Percentiles rank a stretch among this genome's conserved stretches.
phyloP scores from a whole-genome alignment of 2,888 invertebrate genomes.

The Drosophila meridiana region DNA sequence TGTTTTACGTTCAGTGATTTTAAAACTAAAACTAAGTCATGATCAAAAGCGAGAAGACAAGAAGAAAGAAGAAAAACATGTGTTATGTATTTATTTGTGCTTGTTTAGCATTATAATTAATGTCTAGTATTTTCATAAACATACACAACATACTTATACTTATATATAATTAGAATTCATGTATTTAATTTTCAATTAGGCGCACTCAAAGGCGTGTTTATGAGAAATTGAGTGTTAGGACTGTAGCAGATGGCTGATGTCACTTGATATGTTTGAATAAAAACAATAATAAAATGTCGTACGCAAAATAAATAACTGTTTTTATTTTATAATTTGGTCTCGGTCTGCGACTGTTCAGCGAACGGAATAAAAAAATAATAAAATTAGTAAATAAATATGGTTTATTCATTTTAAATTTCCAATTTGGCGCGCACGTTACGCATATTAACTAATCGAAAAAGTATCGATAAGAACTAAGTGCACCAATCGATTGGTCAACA shows the following conservation, averaged over 20 bases:
- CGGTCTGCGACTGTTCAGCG: neutral
- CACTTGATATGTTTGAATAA: constrained; percentile 58
- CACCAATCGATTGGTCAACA: neutral
- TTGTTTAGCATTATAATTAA: constrained; percentile 60
- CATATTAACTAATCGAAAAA: neutral
- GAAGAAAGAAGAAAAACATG: constrained; percentile 27
- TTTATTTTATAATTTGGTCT: neutral
- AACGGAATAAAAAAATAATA: too few relatives aligned
- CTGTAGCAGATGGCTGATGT: constrained; percentile 60
- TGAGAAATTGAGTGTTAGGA: constrained; percentile 51
- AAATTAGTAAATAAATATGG: too few relatives aligned
- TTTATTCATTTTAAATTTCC: neutral
- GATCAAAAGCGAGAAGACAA: constrained; percentile 14
- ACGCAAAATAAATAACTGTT: constrained; percentile 55
- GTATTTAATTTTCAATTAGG: constrained; percentile 53
- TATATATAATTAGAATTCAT: constrained; percentile 51
- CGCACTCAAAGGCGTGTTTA: constrained; percentile 35
- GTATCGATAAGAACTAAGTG: neutral
- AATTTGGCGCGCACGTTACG: neutral
- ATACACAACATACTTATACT: constrained; percentile 26
- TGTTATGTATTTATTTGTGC: constrained; percentile 68
- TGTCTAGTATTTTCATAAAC: constrained; percentile 60
- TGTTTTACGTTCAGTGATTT: constrained; percentile 58
- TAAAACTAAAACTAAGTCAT: constrained; percentile 59
- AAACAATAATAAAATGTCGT: constrained; percentile 67